These are phyloP conservation scores for Otus sunia DNA, from an alignment of 2,113 vertebrate genomes.

Conservation along the genomic window DNA sequence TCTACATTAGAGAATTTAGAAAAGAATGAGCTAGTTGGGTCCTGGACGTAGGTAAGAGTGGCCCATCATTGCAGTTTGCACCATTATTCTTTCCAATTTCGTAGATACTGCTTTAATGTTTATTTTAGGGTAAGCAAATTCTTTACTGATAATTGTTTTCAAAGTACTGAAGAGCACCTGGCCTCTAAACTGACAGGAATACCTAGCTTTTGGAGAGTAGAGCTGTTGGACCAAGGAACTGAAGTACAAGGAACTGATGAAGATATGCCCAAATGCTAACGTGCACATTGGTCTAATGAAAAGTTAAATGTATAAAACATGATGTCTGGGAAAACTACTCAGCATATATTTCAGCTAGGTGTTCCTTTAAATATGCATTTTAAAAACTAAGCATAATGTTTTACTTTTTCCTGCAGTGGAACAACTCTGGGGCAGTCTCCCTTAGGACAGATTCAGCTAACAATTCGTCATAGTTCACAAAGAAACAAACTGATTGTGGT, in stretches of 20 bases:
- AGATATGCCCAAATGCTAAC: neutral
- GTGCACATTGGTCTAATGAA: neutral
- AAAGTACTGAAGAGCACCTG: neutral
- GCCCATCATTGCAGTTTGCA: neutral
- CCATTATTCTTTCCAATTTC: neutral
- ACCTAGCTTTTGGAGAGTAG: neutral
- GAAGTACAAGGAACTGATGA: neutral
- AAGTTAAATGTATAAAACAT: neutral
- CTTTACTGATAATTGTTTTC: neutral
- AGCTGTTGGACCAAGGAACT: neutral
- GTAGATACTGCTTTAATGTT: neutral
- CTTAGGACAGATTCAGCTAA: constrained; percentile 91
- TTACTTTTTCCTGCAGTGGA: constrained; percentile 76
- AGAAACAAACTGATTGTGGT: constrained; percentile 94
- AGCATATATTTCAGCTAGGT: neutral
- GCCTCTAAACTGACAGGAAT: neutral
- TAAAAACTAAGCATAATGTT: neutral
- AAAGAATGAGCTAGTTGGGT: neutral
- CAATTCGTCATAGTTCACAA: constrained; percentile 90
- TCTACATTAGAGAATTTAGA: neutral
- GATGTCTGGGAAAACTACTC: neutral
- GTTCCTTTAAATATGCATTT: neutral
- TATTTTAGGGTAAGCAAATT: neutral
- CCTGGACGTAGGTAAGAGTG: neutral
- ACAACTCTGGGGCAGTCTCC: constrained; percentile 84